Evolutionary conservation across 2,113 vertebrate genomes (phyloP).

Genomic region (Phainopepla nitens): DNA sequence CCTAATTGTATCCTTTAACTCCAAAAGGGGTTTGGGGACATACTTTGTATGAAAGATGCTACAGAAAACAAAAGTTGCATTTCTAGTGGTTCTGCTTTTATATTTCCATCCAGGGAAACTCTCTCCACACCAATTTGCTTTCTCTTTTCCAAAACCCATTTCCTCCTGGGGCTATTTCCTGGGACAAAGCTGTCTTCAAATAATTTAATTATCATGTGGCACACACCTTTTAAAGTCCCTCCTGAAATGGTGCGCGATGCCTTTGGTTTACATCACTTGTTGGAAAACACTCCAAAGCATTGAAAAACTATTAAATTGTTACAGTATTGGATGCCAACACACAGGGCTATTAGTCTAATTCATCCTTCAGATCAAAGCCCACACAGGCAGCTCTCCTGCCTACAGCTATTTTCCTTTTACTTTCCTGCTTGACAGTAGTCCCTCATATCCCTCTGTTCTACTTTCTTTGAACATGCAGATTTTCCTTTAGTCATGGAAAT

Average conservation of each 20-base stretch:
- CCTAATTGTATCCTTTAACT: neutral
- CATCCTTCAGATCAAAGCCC: slow-evolving; percentile 79
- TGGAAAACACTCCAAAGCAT: slow-evolving; percentile 69
- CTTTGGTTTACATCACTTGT: slow-evolving; percentile 56
- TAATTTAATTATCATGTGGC: slow-evolving; percentile 51
- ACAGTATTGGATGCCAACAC: slow-evolving; percentile 59
- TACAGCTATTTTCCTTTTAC: slow-evolving; percentile 84
- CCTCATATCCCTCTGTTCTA: slow-evolving; percentile 77
- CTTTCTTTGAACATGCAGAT: slow-evolving; percentile 81
- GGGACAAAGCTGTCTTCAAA: slow-evolving; percentile 48
- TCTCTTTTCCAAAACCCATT: neutral
- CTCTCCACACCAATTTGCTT: slow-evolving; percentile 14
- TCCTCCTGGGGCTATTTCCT: neutral
- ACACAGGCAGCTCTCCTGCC: slow-evolving; percentile 83
- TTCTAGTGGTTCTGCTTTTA: neutral
- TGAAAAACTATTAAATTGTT: slow-evolving; percentile 68
- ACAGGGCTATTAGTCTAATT: slow-evolving; percentile 73
- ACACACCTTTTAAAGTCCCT: slow-evolving; percentile 15
- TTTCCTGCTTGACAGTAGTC: slow-evolving; percentile 78
- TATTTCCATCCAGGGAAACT: neutral
- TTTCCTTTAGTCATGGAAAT: slow-evolving; percentile 87
- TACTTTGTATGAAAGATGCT: neutral
- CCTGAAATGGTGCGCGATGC: neutral
- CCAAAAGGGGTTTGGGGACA: neutral
- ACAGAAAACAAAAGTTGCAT: neutral